Base-by-base conservation (phyloP, 1,140 invertebrate species). In the Eufriesea mexicana region DNA sequence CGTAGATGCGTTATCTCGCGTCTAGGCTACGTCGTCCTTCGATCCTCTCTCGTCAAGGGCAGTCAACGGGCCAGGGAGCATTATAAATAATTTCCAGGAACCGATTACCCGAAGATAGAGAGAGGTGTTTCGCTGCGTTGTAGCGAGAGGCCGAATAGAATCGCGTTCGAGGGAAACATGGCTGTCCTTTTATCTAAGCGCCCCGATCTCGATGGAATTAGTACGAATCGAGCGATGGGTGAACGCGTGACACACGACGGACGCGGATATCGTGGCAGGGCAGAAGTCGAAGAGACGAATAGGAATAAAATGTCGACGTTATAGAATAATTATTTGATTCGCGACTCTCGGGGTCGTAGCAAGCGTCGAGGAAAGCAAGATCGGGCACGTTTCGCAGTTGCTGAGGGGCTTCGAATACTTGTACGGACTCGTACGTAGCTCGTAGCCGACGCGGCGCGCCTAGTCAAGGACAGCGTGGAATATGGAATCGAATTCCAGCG, bases 11-110 rank as follows among this genome's bases (percentile, higher is more conserved):
- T 75, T 75, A 75, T 78, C 64, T 51, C 47, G 47, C 14, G 35
- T 25, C 20, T 57, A 68, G 42, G 51, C 35, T 20, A 72, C 51
- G 28, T 72, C 28, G 10, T 55, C 28, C 16, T 45, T 20, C n/a
- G 25, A 45, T 62, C 14, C 0, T 49, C 10, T 25, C 55, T 16
- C 45, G 67, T 28, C 20, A 62, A 51, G 78, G 51, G 35, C 61
- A 45, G 49, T 10, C n/a, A 54, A 45, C 47, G 23, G 61, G 35
- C 68, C 47, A 5, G 35, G 12, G 28, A 72, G 59, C 70, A n/a
- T 81, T 81, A 74, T 73, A 80, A 74, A 74, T 81, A 74, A 81
- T 74, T 81, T 81, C 70, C 70, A 67, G 61, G 61, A 81, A 75
- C 71, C 61, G 71, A 80, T 80, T 80, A 80, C 35, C 70, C 18